Percentiles rank a stretch among this genome's conserved stretches.
phyloP scores from a whole-genome alignment of 2,888 invertebrate genomes.

The Nomada ferruginata region DNA sequence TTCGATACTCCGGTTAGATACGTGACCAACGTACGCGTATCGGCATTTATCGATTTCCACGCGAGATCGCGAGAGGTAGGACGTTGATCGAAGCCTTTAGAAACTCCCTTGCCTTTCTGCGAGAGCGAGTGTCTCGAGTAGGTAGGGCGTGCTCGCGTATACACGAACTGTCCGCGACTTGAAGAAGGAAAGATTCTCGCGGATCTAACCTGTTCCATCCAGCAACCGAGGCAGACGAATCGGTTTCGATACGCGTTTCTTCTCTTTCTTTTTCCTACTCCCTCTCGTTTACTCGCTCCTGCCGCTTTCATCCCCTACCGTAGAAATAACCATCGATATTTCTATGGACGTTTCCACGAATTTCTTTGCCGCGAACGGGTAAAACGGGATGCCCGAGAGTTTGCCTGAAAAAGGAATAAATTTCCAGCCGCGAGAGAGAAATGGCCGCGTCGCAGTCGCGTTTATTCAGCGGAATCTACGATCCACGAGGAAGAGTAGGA shows the following conservation, averaged over 20 bases:
- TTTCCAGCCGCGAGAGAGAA: constrained; percentile 18
- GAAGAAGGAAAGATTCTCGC: constrained; percentile 50
- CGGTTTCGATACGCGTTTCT: constrained; percentile 48
- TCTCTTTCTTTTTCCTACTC: constrained; percentile 19
- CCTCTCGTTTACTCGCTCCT: background rate
- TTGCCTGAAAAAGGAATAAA: constrained; percentile 20
- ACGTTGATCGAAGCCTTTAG: constrained; percentile 63
- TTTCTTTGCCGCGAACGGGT: constrained; percentile 41
- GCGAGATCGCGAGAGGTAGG: constrained; percentile 59
- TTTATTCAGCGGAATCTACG: constrained; percentile 12
- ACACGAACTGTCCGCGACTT: constrained; percentile 13
- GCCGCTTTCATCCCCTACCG: background rate
- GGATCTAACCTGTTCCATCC: constrained; percentile 55
- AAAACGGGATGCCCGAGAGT: constrained; percentile 15
- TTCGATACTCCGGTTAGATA: constrained; percentile 69
- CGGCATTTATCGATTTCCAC: constrained; percentile 71
- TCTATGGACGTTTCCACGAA: constrained; percentile 30
- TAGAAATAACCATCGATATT: constrained; percentile 5
- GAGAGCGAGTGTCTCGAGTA: background rate
- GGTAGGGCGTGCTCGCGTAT: constrained; percentile 20
- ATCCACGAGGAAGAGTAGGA: background rate
- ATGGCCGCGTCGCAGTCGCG: background rate
- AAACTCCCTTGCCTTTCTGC: constrained; percentile 54
- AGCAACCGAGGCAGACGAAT: constrained; percentile 24
- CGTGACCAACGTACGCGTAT: constrained; percentile 66